These are phyloP conservation scores for Huso huso DNA, from an alignment of 2,797 vertebrate genomes.

Conservation along the genomic window DNA sequence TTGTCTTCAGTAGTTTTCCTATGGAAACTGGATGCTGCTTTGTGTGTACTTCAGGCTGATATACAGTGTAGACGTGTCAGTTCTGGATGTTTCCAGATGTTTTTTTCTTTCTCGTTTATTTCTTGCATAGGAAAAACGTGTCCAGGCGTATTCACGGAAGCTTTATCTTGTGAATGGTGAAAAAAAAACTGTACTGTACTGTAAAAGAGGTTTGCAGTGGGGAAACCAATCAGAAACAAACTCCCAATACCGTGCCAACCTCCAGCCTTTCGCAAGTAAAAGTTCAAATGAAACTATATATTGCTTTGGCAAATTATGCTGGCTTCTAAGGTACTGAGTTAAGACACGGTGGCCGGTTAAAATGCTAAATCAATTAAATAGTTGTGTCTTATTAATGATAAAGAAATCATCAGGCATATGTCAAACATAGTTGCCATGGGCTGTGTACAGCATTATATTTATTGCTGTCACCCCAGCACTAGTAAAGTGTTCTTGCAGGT, in stretches of 20 bases:
- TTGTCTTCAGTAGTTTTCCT: constrained; percentile 79
- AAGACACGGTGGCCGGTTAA: background rate
- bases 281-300: background rate
- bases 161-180: constrained; percentile 14
- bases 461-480: constrained; percentile 35
- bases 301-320: background rate
- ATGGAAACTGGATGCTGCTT: constrained; percentile 76
- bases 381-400: constrained; percentile 3
- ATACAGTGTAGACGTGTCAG: constrained; percentile 73
- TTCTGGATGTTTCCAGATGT: constrained; percentile 52
- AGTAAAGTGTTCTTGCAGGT: constrained; percentile 45
- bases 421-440: constrained; percentile 3
- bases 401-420: constrained; percentile 4
- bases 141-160: constrained; percentile 1
- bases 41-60: constrained; percentile 74
- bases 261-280: background rate
- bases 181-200: constrained; percentile 6
- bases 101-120: background rate
- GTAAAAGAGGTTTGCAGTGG: background rate
- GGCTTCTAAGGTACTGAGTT: background rate
- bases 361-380: background rate
- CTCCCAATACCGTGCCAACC: background rate
- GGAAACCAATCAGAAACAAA: background rate
- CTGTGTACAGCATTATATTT: constrained; percentile 7
- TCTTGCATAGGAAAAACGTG: constrained; percentile 46